phyloP scores from a whole-genome alignment of 1,140 invertebrate genomes.

The Pachyrhynchus sulphureomaculatus region DNA sequence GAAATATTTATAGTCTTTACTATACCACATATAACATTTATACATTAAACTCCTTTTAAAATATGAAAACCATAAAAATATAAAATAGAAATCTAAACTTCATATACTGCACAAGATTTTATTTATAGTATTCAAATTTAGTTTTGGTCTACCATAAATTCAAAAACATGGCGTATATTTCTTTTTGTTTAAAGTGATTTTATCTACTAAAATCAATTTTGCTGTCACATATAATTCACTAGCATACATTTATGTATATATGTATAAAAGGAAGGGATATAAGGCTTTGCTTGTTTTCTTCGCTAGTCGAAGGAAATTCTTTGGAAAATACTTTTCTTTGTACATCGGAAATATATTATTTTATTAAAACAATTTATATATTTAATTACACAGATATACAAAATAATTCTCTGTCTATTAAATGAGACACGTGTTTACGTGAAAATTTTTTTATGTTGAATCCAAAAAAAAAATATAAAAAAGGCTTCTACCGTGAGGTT shows the following conservation, averaged over 20 bases:
- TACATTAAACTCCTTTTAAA: too few species aligned
- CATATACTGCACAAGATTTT: slow-evolving; percentile 4
- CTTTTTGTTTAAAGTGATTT: slow-evolving; percentile 31
- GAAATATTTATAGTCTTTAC: too few species aligned
- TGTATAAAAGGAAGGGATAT: neutral
- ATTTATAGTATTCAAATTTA: slow-evolving; percentile 25
- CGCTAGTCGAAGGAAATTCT: neutral
- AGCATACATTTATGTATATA: slow-evolving; percentile 28
- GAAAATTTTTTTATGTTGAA: too few species aligned
- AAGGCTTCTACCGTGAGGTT: too few species aligned
- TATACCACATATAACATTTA: too few species aligned
- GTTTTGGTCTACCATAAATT: slow-evolving; percentile 24
- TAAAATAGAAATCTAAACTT: neutral
- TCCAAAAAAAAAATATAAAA: too few species aligned
- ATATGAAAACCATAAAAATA: neutral
- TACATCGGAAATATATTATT: too few species aligned
- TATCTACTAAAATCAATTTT: slow-evolving; percentile 28
- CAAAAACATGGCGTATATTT: slow-evolving; percentile 11
- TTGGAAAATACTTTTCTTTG: too few species aligned
- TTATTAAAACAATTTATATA: too few species aligned
- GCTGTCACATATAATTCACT: slow-evolving; percentile 27
- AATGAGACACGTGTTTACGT: too few species aligned
- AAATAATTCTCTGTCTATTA: too few species aligned
- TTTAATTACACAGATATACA: too few species aligned
- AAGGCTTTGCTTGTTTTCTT: neutral